Evolutionary conservation across 2,888 invertebrate genomes (phyloP).

Genomic region (Athalia rosae): DNA sequence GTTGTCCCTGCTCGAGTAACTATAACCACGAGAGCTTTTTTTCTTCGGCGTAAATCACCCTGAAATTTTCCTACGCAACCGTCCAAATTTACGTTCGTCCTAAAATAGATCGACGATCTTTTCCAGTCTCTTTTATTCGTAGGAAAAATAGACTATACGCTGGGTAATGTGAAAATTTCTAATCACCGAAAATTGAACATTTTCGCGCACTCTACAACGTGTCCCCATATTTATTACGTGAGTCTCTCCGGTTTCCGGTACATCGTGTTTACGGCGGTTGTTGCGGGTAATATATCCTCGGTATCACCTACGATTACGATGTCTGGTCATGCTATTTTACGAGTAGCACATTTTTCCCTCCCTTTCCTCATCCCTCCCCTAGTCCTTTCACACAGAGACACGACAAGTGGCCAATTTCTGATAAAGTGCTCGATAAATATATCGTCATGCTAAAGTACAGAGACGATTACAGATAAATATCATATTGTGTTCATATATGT

Average conservation of each 20-base stretch:
- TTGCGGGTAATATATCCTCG: background rate
- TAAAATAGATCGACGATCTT: background rate
- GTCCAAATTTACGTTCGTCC: background rate
- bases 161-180: too few species aligned
- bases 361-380: background rate
- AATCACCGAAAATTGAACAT: too few species aligned
- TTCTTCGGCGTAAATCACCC: slow-evolving; percentile 15
- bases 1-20: background rate
- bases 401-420: background rate
- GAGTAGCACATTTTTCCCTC: slow-evolving; percentile 1
- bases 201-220: too few species aligned
- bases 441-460: background rate
- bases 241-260: background rate
- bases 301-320: background rate
- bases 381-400: background rate
- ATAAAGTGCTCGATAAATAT: slow-evolving; percentile 16
- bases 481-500: too few species aligned
- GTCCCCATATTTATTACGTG: background rate
- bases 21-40: slow-evolving; percentile 10
- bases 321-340: slow-evolving; percentile 2
- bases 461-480: too few species aligned
- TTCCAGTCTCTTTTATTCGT: background rate
- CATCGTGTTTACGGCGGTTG: background rate
- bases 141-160: too few species aligned
- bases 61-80: background rate